These are phyloP conservation scores for Poeciliopsis prolifica DNA, from an alignment of 2,113 vertebrate species.

Conservation along the genomic window DNA sequence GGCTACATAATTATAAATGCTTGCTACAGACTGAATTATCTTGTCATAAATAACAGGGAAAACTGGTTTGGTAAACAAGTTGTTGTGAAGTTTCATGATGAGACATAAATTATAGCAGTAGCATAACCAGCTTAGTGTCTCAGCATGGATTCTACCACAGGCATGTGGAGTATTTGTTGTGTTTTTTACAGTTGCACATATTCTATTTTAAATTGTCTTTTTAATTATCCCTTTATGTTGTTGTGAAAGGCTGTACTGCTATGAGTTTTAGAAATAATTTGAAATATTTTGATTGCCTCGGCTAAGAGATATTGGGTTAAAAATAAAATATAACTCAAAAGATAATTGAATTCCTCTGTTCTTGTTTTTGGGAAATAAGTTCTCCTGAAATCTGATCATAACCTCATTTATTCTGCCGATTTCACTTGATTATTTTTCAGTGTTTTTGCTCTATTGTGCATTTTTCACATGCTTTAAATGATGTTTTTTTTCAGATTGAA, in stretches of 20 bases:
- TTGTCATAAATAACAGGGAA: neutral
- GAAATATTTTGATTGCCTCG: too few species aligned
- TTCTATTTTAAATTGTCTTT: neutral
- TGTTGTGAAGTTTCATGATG: conserved; percentile 3
- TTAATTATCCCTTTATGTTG: neutral
- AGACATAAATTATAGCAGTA: neutral
- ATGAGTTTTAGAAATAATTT: neutral
- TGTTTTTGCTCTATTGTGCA: neutral
- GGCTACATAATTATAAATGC: conserved; percentile 14
- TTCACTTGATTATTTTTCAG: neutral
- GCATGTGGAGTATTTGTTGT: conserved; percentile 14
- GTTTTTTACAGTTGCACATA: conserved; percentile 5
- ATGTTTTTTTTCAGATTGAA: too few species aligned
- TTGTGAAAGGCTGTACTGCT: neutral
- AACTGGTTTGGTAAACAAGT: conserved; percentile 6
- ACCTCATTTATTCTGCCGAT: neutral
- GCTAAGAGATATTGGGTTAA: neutral
- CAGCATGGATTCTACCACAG: conserved; percentile 2
- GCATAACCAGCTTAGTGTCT: conserved; percentile 1
- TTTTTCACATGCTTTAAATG: neutral
- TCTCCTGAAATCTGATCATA: neutral
- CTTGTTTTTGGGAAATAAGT: neutral
- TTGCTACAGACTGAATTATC: neutral
- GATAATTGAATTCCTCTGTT: neutral
- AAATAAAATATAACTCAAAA: neutral